Base-by-base conservation (phyloP, 1,140 invertebrate species). In the Listronotus oregonensis region DNA sequence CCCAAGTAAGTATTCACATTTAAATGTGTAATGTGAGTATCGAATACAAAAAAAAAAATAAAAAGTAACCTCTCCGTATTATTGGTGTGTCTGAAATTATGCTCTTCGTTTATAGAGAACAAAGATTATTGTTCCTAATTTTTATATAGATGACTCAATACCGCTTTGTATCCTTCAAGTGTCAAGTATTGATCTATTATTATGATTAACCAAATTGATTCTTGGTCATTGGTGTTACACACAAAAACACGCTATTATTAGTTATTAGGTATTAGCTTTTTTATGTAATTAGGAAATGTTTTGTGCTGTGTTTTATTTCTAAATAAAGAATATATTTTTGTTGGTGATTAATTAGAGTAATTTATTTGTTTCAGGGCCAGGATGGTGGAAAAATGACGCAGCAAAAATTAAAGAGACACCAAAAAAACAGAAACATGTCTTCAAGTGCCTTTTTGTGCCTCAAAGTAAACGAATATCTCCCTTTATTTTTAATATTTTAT, bases 391-490 rank as follows among this genome's bases (percentile, higher is more conserved):
- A 56, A 64, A 64, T 65, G 57, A 68, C 67, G 49, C 44, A 18
- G n/a, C 42, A 51, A 43, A 21, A 62, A 44, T 5, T 56, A 40
- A 64, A 43, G 34, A 55, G 61, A 58, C 31, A 40, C 10, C 32
- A 64, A 46, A 43, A 62, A 42, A n/a, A 31, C 32, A 34, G 8
- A 21, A 55, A 15, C 21, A 68, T 65, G 62, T 46, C 61, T 64
- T 32, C 57, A 21, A 62, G 67, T 69, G 63, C 67, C 67, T 69
- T 69, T 31, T 18, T 37, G 64, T 69, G 67, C 63, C 62, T 69
- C 42, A 65, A 55, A 65, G 50, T 62, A 40, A 40, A 56, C 32
- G 14, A 44, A 49, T 51, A 34, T 49, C 14, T 64, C 18, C 50
- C 44, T 40, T n/a, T 64, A 46, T 64, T 60, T 58, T 46, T 67